phyloP scores from a whole-genome alignment of 2,113 vertebrate species.

The Rattus norvegicus region GRCr8 NC_086033.1:103815001-103815500 shows the following conservation, averaged over 20 bases:
- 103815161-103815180: constrained; percentile 4
- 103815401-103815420: background rate
- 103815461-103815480: background rate
- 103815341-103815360: background rate
- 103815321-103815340: background rate
- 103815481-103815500: background rate
- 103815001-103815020: constrained; percentile 65
- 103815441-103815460: background rate
- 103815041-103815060: constrained; percentile 19
- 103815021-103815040: constrained; percentile 72
- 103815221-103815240: background rate
- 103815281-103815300: background rate
- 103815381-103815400: background rate
- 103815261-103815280: constrained; percentile 29
- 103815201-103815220: constrained; percentile 6
- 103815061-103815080: constrained; percentile 55
- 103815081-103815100: background rate
- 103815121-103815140: constrained; percentile 51
- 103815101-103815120: constrained; percentile 63
- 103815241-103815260: background rate
- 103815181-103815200: constrained; percentile 60
- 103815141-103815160: constrained; percentile 32
- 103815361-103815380: background rate
- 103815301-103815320: background rate
- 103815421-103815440: background rate